Conservation (phyloP, 2,888 invertebrate genomes). For the Patella pellucida region DNA sequence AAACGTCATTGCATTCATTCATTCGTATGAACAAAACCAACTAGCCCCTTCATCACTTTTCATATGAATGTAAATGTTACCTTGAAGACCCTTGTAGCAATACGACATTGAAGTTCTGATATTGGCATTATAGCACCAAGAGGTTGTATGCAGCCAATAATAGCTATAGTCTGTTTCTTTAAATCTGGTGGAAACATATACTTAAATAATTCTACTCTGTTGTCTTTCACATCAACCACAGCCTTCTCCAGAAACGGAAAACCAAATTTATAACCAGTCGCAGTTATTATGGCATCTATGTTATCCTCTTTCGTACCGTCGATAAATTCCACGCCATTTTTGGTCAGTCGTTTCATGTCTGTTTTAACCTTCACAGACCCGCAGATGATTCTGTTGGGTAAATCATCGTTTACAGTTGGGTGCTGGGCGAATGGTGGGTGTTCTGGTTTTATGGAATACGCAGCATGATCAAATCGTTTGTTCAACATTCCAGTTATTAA, state of each 20-base stretch:
- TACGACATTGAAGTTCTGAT: constrained; percentile 72
- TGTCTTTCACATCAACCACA: constrained; percentile 57
- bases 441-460: constrained; percentile 69
- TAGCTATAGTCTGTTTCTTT: constrained; percentile 66
- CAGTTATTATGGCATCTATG: constrained; percentile 67
- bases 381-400: constrained; percentile 68
- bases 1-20: too few species aligned
- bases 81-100: constrained; percentile 69
- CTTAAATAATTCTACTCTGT: constrained; percentile 68
- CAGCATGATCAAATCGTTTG: constrained; percentile 66
- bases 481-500: constrained; percentile 49
- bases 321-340: constrained; percentile 60
- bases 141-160: constrained; percentile 72
- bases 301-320: constrained; percentile 62
- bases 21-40: too few species aligned
- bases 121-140: constrained; percentile 72
- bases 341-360: constrained; percentile 55
- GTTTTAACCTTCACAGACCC: constrained; percentile 68
- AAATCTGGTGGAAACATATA: constrained; percentile 70
- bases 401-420: constrained; percentile 70
- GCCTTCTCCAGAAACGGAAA: constrained; percentile 70
- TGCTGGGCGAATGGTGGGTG: constrained; percentile 54
- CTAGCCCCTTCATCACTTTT: too few species aligned
- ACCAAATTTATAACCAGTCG: constrained; percentile 70
- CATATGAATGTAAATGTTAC: constrained; percentile 32